These are phyloP conservation scores for Tamias sibiricus DNA, from an alignment of 2,113 vertebrate genomes.

Conservation along the genomic window DNA sequence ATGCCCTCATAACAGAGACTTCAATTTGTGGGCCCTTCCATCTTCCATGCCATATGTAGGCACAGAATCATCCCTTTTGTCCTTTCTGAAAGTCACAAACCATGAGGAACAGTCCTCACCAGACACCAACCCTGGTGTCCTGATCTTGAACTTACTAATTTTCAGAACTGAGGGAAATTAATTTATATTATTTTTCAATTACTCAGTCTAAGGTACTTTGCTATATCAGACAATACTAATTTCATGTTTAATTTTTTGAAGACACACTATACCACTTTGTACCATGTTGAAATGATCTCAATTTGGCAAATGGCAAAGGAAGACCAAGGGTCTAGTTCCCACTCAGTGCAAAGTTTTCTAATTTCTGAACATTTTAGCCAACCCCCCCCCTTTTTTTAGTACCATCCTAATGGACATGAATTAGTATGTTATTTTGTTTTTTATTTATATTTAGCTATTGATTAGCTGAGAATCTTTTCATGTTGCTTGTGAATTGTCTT, in stretches of 20 bases:
- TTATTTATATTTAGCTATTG: neutral
- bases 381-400: neutral
- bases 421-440: neutral
- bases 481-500: neutral
- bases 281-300: no score
- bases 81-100: fast-evolving
- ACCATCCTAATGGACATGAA: neutral
- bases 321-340: no score
- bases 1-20: neutral
- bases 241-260: neutral
- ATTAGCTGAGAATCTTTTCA: neutral
- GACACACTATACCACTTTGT: neutral
- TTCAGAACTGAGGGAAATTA: neutral
- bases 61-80: neutral
- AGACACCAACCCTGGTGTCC: neutral
- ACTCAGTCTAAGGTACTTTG: neutral
- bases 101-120: neutral
- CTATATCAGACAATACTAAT: neutral
- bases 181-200: neutral
- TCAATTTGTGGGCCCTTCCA: neutral
- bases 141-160: neutral
- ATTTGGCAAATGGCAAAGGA: no score
- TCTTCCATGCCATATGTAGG: no score
- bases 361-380: neutral
- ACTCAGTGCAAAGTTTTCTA: neutral